Evolutionary conservation across 2,113 vertebrate genomes (phyloP).

Genomic region (Mionectes macconnelli): DNA sequence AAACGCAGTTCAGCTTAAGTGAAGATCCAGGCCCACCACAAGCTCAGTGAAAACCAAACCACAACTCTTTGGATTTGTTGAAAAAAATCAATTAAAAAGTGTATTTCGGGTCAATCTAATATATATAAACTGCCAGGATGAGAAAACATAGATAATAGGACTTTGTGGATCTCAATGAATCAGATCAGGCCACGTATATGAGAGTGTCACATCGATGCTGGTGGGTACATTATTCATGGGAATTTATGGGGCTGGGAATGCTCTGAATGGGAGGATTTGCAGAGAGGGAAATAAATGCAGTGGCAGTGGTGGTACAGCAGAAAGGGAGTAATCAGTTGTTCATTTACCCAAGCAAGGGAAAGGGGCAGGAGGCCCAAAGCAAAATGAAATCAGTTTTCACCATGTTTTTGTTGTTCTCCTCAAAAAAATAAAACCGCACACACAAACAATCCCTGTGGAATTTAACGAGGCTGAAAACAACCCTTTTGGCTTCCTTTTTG

Average conservation of each 20-base stretch:
- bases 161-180: not conserved
- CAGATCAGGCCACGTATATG: not conserved
- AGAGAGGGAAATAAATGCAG: not conserved
- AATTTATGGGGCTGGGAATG: not conserved
- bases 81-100: conserved; percentile 33
- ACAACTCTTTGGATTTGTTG: not conserved
- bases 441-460: accelerated
- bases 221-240: conserved; percentile 11
- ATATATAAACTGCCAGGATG: not conserved
- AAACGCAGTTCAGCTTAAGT: not conserved
- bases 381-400: not conserved
- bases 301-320: not conserved
- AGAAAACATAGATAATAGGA: not conserved
- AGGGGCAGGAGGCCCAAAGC: not conserved
- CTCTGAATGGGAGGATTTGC: not conserved
- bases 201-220: not conserved
- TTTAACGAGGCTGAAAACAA: not conserved
- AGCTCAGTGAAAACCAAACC: not conserved
- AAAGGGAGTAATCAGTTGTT: not conserved
- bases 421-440: not conserved
- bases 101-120: not conserved
- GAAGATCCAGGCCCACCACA: not conserved
- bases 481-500: not conserved
- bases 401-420: not conserved
- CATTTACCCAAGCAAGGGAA: not conserved